A percentile compares a stretch with the other conserved stretches of the same genome.
These are phyloP conservation scores for Machimus atricapillus DNA, from an alignment of 2,888 invertebrate genomes.

Conservation along the genomic window DNA sequence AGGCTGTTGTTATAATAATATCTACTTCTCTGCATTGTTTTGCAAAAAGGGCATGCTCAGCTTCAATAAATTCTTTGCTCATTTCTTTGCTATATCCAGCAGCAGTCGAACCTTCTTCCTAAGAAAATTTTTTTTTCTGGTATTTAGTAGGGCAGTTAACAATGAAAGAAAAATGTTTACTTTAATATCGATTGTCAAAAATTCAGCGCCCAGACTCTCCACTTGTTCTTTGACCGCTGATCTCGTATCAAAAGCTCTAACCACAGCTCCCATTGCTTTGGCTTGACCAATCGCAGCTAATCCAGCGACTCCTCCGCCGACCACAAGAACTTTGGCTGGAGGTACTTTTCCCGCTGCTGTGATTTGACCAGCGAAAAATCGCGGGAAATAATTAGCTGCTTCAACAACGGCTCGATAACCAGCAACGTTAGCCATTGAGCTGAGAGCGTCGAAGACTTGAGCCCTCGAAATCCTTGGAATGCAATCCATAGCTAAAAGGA, in stretches of 20 bases:
- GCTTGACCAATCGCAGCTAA: slow-evolving; percentile 82
- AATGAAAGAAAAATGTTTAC: slow-evolving; percentile 58
- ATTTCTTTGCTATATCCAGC: slow-evolving; percentile 88
- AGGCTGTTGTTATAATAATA: slow-evolving; percentile 86
- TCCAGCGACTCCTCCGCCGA: slow-evolving; percentile 91
- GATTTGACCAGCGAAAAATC: slow-evolving; percentile 90
- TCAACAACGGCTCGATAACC: slow-evolving; percentile 90
- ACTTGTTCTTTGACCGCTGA: slow-evolving; percentile 84
- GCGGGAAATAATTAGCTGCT: slow-evolving; percentile 87
- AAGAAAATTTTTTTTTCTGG: not conserved
- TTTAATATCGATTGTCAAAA: slow-evolving; percentile 78
- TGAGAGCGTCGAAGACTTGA: slow-evolving; percentile 88
- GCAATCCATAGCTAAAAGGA: slow-evolving; percentile 80
- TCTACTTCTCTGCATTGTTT: slow-evolving; percentile 86
- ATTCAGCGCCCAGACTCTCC: slow-evolving; percentile 87
- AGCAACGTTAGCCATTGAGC: slow-evolving; percentile 90
- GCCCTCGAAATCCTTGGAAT: slow-evolving; percentile 87
- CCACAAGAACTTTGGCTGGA: slow-evolving; percentile 85
- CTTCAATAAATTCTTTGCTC: slow-evolving; percentile 84
- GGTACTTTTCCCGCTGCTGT: slow-evolving; percentile 90
- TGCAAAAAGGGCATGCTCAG: slow-evolving; percentile 86
- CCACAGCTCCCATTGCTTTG: slow-evolving; percentile 87
- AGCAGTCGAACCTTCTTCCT: slow-evolving; percentile 75
- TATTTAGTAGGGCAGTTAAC: not conserved
- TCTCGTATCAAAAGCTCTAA: slow-evolving; percentile 86